Percentiles rank a stretch among this genome's conserved stretches.
Conservation (phyloP, 2,113 vertebrate genomes). For the Oryzias melastigma region DNA sequence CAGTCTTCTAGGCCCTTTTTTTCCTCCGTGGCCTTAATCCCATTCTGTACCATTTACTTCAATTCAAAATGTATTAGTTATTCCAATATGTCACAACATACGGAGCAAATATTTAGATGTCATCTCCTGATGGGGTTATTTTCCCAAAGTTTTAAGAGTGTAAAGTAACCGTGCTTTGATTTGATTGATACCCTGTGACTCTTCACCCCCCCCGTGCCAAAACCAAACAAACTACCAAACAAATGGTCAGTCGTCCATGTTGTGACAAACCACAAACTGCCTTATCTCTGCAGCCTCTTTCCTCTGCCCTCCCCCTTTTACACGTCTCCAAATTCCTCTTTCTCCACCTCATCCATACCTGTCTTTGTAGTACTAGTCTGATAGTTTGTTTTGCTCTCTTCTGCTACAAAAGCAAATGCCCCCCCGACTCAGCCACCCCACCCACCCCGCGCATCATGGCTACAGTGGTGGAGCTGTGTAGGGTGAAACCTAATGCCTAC, state of each 20-base stretch:
- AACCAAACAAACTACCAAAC: slow-evolving; percentile 63
- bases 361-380: slow-evolving; percentile 40
- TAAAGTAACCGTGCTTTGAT: neutral
- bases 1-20: too few relatives aligned
- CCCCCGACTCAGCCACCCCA: slow-evolving; percentile 35
- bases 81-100: too few relatives aligned
- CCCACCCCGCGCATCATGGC: slow-evolving; percentile 45
- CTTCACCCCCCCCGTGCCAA: neutral
- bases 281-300: slow-evolving; percentile 49
- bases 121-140: neutral
- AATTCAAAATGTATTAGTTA: too few relatives aligned
- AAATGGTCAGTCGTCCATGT: slow-evolving; percentile 68
- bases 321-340: slow-evolving; percentile 39
- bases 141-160: neutral
- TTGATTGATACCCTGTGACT: slow-evolving; percentile 16
- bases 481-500: slow-evolving; percentile 74
- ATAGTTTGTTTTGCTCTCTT: slow-evolving; percentile 67
- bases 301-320: slow-evolving; percentile 18
- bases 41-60: too few relatives aligned
- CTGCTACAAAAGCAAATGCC: slow-evolving; percentile 70
- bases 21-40: too few relatives aligned
- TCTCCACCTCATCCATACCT: slow-evolving; percentile 52
- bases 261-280: slow-evolving; percentile 72
- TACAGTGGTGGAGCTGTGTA: slow-evolving; percentile 47
- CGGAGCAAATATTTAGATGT: too few relatives aligned